These are phyloP conservation scores for Papilio xuthus DNA, from an alignment of 1,140 invertebrate genomes.

Conservation along the genomic window DNA sequence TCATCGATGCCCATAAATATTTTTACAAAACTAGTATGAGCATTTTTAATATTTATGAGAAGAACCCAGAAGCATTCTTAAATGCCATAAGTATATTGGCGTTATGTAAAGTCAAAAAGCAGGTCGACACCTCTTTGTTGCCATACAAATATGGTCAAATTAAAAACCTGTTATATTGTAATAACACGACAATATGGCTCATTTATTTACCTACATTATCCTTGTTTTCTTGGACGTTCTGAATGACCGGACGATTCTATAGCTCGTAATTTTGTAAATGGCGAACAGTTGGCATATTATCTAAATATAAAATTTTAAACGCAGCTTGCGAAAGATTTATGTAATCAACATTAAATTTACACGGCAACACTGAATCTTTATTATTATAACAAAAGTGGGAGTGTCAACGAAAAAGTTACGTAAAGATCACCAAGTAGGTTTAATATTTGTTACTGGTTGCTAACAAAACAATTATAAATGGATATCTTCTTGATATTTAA, in stretches of 20 bases:
- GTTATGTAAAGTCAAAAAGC: background rate
- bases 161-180: conserved; percentile 8
- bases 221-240: conserved; percentile 10
- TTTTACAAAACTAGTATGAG: too few species aligned
- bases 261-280: conserved; percentile 3
- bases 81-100: background rate
- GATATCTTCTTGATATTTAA: background rate
- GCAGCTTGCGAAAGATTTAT: conserved; percentile 2
- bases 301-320: conserved; percentile 12
- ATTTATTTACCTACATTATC: background rate
- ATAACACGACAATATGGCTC: background rate
- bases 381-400: too few species aligned
- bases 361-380: background rate
- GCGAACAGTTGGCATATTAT: conserved; percentile 3
- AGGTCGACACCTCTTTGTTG: background rate
- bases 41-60: too few species aligned
- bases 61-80: too few species aligned
- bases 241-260: background rate
- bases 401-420: too few species aligned
- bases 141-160: background rate
- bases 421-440: background rate
- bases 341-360: background rate
- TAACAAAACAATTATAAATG: background rate
- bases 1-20: too few species aligned
- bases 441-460: background rate